These are phyloP conservation scores for Hymenopus coronatus DNA, from an alignment of 2,888 invertebrate genomes.

Conservation along the genomic window DNA sequence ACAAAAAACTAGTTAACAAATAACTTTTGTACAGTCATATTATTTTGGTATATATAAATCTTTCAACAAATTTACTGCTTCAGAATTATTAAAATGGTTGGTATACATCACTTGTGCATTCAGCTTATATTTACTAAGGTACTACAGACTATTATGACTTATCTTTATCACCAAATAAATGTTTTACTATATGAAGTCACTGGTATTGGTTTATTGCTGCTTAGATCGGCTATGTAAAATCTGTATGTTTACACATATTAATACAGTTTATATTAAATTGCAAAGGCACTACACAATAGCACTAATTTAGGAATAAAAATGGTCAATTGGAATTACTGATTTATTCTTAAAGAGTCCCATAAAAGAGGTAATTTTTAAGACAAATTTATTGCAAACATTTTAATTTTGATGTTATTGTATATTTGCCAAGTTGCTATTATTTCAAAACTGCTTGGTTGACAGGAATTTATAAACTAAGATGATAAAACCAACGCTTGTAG, in stretches of 20 bases:
- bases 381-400: too few species aligned
- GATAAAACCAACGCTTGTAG: too few species aligned
- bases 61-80: background rate
- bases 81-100: background rate
- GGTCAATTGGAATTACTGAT: background rate
- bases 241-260: background rate
- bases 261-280: background rate
- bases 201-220: background rate
- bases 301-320: background rate
- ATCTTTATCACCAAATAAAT: background rate
- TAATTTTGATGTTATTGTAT: too few species aligned
- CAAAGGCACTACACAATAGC: background rate
- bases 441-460: too few species aligned
- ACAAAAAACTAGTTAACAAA: background rate
- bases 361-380: too few species aligned
- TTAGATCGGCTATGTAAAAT: background rate
- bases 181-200: background rate
- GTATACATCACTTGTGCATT: background rate
- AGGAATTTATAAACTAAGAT: too few species aligned
- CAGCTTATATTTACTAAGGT: background rate
- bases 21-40: background rate
- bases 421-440: too few species aligned
- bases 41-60: background rate
- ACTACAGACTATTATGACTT: background rate
- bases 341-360: too few species aligned